Evolutionary conservation across 1,140 invertebrate genomes (phyloP).

Genomic region (Cotesia typhae): DNA sequence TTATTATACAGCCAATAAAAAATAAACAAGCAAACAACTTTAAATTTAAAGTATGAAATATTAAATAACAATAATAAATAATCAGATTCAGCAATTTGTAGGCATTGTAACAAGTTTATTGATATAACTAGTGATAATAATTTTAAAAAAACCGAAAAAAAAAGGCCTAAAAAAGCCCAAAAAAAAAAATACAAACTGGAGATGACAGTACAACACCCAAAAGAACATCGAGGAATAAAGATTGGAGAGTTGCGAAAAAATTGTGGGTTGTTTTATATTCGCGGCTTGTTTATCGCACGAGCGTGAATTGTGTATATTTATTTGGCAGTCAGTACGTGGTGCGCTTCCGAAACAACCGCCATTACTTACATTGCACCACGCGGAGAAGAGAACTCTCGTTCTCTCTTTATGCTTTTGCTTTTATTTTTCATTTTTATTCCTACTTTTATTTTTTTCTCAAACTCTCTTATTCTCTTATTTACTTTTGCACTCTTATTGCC

Average conservation of each 20-base stretch:
- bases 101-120: constrained; percentile 7
- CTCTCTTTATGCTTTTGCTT: constrained; percentile 14
- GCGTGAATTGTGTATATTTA: constrained; percentile 45
- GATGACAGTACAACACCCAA: constrained; percentile 20
- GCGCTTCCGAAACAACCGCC: constrained; percentile 44
- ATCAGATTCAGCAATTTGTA: constrained; percentile 10
- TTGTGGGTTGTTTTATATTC: constrained; percentile 40
- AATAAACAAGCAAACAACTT: not conserved
- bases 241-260: constrained; percentile 39
- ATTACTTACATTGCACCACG: constrained; percentile 42
- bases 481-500: not conserved
- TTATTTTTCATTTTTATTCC: not conserved
- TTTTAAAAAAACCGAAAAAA: not conserved
- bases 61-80: constrained; percentile 2
- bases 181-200: constrained; percentile 1
- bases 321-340: constrained; percentile 42
- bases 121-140: constrained; percentile 9
- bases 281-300: constrained; percentile 44
- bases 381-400: constrained; percentile 10
- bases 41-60: not conserved
- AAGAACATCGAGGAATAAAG: constrained; percentile 26
- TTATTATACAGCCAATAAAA: too few relatives aligned
- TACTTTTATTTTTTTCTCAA: not conserved
- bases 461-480: constrained; percentile 2
- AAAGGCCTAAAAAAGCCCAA: too few relatives aligned